Evolutionary conservation across 2,888 invertebrate species (phyloP).

Genomic region (Eumacrocentrus americanus): DNA sequence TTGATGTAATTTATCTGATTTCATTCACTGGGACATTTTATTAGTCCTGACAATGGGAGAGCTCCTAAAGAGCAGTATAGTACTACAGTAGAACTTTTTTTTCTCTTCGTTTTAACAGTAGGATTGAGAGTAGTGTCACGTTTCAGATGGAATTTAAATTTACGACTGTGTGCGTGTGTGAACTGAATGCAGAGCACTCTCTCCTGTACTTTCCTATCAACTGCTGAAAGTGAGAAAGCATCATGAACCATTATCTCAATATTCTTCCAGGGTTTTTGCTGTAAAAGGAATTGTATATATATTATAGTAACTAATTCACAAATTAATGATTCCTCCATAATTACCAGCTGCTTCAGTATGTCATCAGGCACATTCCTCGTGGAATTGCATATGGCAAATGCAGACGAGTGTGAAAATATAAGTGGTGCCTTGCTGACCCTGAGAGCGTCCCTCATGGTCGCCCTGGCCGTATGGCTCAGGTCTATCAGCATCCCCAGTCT

Average conservation of each 20-base stretch:
- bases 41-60: background rate
- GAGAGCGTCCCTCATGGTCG: constrained; percentile 84
- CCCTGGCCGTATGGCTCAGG: constrained; percentile 83
- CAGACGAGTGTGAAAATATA: constrained; percentile 91
- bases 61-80: background rate
- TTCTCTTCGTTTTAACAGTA: background rate
- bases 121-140: background rate
- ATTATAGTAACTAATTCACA: too few species aligned
- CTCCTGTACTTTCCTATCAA: background rate
- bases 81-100: background rate
- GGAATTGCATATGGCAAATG: constrained; percentile 84
- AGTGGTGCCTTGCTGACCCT: constrained; percentile 84
- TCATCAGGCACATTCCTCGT: constrained; percentile 90
- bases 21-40: background rate
- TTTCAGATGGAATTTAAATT: background rate
- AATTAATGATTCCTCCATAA: too few species aligned
- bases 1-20: background rate
- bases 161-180: background rate
- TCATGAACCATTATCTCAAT: background rate
- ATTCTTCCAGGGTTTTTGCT: too few species aligned
- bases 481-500: constrained; percentile 93
- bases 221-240: background rate
- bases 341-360: constrained; percentile 70
- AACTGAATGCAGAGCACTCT: background rate
- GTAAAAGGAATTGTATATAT: too few species aligned